These are phyloP conservation scores for Drosophila melanosoma DNA, from an alignment of 2,888 invertebrate species.

Conservation along the genomic window DNA sequence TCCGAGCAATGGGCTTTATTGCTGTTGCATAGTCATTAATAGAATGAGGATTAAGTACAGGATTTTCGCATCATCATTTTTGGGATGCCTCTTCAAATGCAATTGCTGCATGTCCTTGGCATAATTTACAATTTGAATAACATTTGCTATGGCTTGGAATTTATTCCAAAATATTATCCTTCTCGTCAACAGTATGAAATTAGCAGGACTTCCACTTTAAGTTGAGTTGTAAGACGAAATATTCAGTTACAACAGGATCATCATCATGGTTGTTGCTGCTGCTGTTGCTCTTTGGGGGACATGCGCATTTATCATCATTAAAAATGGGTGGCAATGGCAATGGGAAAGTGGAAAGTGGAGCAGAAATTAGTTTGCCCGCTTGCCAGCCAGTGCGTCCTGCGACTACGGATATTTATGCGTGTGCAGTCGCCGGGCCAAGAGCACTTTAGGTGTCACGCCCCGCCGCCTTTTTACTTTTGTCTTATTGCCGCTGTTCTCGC, in stretches of 20 bases:
- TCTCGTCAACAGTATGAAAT: not conserved
- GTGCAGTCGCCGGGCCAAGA: constrained; percentile 62
- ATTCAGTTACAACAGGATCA: constrained; percentile 34
- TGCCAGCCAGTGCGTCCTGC: constrained; percentile 19
- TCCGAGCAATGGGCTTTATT: not conserved
- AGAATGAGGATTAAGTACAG: constrained; percentile 41
- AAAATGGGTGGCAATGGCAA: constrained; percentile 48
- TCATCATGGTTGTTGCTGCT: constrained; percentile 1
- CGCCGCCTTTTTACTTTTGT: constrained; percentile 57
- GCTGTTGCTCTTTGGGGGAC: constrained; percentile 7
- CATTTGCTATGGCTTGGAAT: constrained; percentile 47
- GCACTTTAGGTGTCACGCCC: constrained; percentile 71
- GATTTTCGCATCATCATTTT: constrained; percentile 34
- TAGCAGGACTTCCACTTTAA: constrained; percentile 39
- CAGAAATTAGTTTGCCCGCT: constrained; percentile 65
- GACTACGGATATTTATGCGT: constrained; percentile 72
- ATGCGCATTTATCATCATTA: constrained; percentile 77
- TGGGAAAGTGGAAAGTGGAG: constrained; percentile 23
- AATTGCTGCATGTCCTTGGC: constrained; percentile 74
- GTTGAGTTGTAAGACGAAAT: constrained; percentile 53
- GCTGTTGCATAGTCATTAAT: constrained; percentile 51
- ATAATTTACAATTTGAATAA: constrained; percentile 80
- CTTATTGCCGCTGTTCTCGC: constrained; percentile 26
- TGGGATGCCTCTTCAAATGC: constrained; percentile 24
- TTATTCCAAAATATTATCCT: constrained; percentile 62